Evolutionary conservation across 2,113 vertebrate genomes (phyloP).

Genomic region (Neoarius graeffei): DNA sequence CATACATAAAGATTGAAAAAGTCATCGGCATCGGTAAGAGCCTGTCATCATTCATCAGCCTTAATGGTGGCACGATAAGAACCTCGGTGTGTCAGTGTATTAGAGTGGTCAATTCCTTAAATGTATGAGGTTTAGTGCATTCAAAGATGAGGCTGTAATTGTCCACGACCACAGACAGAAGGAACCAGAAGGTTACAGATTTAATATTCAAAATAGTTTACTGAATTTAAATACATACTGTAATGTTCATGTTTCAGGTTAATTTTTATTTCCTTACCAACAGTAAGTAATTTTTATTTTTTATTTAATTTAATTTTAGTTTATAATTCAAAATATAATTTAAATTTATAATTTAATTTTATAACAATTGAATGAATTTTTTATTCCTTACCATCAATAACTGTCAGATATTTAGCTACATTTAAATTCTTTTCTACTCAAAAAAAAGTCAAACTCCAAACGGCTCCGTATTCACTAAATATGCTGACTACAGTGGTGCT

Average conservation of each 20-base stretch:
- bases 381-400: background rate
- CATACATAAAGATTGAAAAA: constrained; percentile 99
- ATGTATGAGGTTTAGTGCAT: background rate
- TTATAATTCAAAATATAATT: too few relatives aligned
- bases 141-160: background rate
- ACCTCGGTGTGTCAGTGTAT: constrained; percentile 2
- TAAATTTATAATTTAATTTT: too few relatives aligned
- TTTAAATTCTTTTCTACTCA: background rate
- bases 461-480: background rate
- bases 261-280: background rate
- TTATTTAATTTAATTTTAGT: too few relatives aligned
- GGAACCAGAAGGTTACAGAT: background rate
- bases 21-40: constrained; percentile 95
- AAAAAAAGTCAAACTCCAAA: background rate
- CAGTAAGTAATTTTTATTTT: too few relatives aligned
- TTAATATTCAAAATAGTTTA: background rate
- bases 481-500: background rate
- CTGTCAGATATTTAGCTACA: background rate
- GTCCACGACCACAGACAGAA: background rate
- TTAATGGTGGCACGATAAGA: background rate
- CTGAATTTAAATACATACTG: background rate
- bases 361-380: too few relatives aligned
- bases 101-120: background rate
- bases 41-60: background rate
- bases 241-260: background rate